Conservation (phyloP, 2,797 vertebrate species). For the Melanotaenia pygmaea region DNA sequence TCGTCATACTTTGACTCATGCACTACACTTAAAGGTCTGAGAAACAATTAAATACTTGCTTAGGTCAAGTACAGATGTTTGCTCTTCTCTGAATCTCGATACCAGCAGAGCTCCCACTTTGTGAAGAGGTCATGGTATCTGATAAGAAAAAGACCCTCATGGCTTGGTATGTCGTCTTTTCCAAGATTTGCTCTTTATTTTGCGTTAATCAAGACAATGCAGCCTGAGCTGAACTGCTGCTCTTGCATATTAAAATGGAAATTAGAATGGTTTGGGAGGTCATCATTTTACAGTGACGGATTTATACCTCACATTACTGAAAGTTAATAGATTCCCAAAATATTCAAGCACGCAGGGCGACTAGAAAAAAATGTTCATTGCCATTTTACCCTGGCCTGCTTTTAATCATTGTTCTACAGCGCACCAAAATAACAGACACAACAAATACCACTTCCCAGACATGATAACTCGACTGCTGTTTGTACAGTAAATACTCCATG, state of each 20-base stretch:
- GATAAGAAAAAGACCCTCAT: conserved; percentile 31
- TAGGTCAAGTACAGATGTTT: conserved; percentile 56
- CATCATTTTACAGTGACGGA: conserved; percentile 9
- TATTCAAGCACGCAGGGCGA: not conserved
- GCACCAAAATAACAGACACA: conserved; percentile 37
- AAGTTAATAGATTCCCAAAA: conserved; percentile 3
- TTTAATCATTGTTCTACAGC: conserved; percentile 10
- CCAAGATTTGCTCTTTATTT: not conserved
- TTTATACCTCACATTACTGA: conserved; percentile 12
- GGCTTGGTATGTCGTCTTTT: not conserved
- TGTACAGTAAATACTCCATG: conserved; percentile 50
- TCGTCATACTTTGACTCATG: conserved; percentile 26
- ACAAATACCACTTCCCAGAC: conserved; percentile 54
- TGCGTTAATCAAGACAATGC: not conserved
- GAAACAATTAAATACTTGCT: conserved; percentile 49
- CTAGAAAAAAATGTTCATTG: not conserved
- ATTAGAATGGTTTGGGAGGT: conserved; percentile 31
- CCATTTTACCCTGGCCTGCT: conserved; percentile 1
- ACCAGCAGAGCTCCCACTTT: conserved; percentile 24
- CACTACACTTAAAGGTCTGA: conserved; percentile 42
- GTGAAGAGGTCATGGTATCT: conserved; percentile 10
- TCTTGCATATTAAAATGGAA: conserved; percentile 2
- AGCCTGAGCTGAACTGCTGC: not conserved
- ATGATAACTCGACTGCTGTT: conserved; percentile 53
- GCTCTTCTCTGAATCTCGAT: conserved; percentile 35